phyloP scores from a whole-genome alignment of 2,797 vertebrate species.

The Sarcophilus harrisii region DNA sequence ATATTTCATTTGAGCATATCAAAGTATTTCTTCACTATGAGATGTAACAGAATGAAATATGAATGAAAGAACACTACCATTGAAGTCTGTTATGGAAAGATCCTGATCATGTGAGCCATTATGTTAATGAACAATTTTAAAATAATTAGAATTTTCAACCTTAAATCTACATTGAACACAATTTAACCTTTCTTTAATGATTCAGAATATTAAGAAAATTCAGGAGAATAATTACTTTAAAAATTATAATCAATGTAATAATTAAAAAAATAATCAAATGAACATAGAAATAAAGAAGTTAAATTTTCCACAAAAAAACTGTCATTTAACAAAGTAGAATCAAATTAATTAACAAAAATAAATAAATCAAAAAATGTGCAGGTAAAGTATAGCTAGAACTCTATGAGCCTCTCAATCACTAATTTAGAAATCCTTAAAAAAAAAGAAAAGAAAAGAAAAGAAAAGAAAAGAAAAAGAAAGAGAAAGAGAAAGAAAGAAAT shows the following conservation, averaged over 20 bases:
- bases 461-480: not conserved
- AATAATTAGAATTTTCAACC: not conserved
- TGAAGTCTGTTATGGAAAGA: not conserved
- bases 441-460: not conserved
- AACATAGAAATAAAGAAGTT: not conserved
- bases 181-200: not conserved
- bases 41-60: not conserved
- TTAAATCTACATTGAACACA: not conserved
- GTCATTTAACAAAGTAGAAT: not conserved
- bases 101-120: not conserved
- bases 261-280: not conserved
- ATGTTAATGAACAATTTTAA: not conserved
- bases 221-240: not conserved
- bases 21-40: not conserved
- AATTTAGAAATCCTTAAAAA: not conserved
- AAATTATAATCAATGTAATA: not conserved
- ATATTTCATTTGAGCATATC: not conserved
- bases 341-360: not conserved
- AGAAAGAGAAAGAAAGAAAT: no score
- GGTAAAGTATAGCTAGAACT: not conserved
- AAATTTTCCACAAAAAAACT: not conserved
- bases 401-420: not conserved
- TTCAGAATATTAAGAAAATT: not conserved
- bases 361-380: not conserved
- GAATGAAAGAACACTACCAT: not conserved